Conservation (phyloP, 2,797 vertebrate species). For the Caiman crocodilus region DNA sequence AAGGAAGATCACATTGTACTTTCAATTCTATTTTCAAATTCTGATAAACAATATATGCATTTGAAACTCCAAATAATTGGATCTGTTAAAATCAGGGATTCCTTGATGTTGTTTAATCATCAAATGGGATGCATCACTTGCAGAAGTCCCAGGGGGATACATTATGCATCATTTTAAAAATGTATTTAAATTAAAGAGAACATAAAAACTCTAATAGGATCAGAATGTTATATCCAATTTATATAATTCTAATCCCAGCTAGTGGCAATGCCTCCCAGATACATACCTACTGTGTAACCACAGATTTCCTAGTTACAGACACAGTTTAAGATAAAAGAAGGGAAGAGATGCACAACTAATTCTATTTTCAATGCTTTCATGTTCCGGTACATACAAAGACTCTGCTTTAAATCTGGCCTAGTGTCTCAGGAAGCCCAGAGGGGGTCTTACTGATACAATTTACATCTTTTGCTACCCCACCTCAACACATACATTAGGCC, state of each 20-base stretch:
- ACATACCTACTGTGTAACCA: not conserved
- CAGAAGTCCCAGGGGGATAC: not conserved
- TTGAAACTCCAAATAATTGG: not conserved
- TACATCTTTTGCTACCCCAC: accelerated
- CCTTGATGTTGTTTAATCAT: not conserved
- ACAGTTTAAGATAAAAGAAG: not conserved
- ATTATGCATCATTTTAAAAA: slow-evolving; percentile 1
- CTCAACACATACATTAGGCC: accelerated
- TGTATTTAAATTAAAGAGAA: slow-evolving; percentile 20
- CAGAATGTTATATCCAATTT: not conserved
- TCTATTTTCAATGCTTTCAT: not conserved
- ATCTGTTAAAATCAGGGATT: slow-evolving; percentile 20
- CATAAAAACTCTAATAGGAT: not conserved
- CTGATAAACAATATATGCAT: not conserved
- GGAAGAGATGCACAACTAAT: not conserved
- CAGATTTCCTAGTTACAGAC: not conserved
- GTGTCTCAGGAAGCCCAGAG: not conserved
- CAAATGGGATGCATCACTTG: slow-evolving; percentile 14
- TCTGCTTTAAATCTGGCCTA: not conserved
- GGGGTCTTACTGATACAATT: not conserved
- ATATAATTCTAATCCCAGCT: not conserved
- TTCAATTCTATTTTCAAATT: not conserved
- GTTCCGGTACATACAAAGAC: not conserved
- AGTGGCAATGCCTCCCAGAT: not conserved
- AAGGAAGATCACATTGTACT: not conserved